Percentiles rank a stretch among this genome's conserved stretches.
phyloP scores from a whole-genome alignment of 2,888 invertebrate species.

The Cinara cedri region DNA sequence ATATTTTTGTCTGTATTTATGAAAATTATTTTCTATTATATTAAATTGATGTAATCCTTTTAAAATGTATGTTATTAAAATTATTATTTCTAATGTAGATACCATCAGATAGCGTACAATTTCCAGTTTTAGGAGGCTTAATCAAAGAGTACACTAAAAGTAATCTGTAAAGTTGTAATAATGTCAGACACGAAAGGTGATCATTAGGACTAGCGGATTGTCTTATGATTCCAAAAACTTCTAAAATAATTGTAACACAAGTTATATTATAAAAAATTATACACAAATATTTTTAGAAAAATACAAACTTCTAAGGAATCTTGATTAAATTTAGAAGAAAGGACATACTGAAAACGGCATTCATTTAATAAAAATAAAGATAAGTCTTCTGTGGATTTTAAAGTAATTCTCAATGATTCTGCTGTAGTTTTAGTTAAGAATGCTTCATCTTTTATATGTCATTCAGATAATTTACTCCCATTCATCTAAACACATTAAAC shows the following conservation, averaged over 20 bases:
- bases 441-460: not conserved
- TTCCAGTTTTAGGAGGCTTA: not conserved
- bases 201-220: slow-evolving; percentile 3
- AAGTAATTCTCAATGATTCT: not conserved
- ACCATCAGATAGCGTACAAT: slow-evolving; percentile 1
- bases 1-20: not conserved
- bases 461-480: not conserved
- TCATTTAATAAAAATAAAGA: not conserved
- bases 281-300: not conserved
- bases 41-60: not conserved
- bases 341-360: not conserved
- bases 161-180: not conserved
- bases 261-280: too few species aligned
- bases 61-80: not conserved
- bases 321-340: slow-evolving; percentile 4
- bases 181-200: too few species aligned
- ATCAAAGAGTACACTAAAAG: not conserved
- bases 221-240: slow-evolving; percentile 4
- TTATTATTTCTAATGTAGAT: not conserved
- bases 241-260: not conserved
- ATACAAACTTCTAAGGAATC: slow-evolving; percentile 10
- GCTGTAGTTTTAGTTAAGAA: not conserved
- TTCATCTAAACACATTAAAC: not conserved
- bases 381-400: not conserved
- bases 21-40: not conserved